phyloP scores from a whole-genome alignment of 2,888 invertebrate species.

The Drosophila anomalata region DNA sequence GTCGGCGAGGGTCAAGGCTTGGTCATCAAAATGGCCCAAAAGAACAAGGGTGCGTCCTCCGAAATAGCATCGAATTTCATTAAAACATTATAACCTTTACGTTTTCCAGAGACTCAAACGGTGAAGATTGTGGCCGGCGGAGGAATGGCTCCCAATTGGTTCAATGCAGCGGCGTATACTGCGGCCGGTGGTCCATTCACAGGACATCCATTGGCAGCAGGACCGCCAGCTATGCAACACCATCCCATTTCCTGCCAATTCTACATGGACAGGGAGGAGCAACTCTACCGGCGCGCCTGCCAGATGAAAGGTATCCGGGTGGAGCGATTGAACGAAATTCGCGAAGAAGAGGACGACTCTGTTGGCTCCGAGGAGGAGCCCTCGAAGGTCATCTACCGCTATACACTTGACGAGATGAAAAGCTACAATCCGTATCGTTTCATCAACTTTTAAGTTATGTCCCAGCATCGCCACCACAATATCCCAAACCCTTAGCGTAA shows the following conservation, averaged over 20 bases:
- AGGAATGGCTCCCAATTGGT: slow-evolving; percentile 47
- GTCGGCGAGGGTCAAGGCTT: slow-evolving; percentile 51
- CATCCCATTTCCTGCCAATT: slow-evolving; percentile 56
- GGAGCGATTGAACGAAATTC: slow-evolving; percentile 33
- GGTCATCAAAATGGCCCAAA: slow-evolving; percentile 72
- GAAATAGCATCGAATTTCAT: neutral
- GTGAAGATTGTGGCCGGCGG: slow-evolving; percentile 43
- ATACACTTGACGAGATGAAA: slow-evolving; percentile 72
- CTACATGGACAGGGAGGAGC: slow-evolving; percentile 70
- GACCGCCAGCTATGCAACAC: slow-evolving; percentile 3
- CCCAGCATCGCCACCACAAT: slow-evolving; percentile 10
- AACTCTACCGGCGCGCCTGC: slow-evolving; percentile 68
- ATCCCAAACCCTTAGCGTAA: neutral
- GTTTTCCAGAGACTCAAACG: slow-evolving; percentile 61
- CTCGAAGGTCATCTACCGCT: slow-evolving; percentile 56
- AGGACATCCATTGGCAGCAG: neutral
- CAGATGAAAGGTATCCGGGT: slow-evolving; percentile 66
- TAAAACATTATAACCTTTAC: neutral
- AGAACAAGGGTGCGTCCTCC: slow-evolving; percentile 60
- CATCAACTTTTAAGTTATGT: slow-evolving; percentile 54
- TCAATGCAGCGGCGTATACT: slow-evolving; percentile 17
- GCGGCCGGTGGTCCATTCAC: slow-evolving; percentile 2
- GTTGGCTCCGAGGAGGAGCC: slow-evolving; percentile 59
- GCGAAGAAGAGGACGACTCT: slow-evolving; percentile 55
- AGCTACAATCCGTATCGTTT: slow-evolving; percentile 70